Conservation (phyloP, 92 coral and sea anemone genomes). For the Nematostella vectensis region DNA sequence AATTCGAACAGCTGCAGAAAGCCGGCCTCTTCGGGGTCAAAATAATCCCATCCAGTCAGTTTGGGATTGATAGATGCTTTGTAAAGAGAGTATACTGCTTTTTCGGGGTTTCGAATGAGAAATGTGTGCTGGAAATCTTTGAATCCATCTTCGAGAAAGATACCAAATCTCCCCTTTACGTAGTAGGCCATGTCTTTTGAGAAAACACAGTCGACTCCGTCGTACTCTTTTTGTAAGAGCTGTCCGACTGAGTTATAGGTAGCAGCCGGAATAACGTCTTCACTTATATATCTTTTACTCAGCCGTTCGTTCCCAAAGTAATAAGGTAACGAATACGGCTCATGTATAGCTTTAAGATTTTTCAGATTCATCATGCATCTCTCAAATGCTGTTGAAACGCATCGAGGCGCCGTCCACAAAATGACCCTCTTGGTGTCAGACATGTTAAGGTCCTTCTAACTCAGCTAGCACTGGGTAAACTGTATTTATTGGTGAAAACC, state of each 20-base stretch:
- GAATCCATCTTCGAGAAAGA: conserved; percentile 48
- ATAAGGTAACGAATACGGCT: conserved; percentile 17
- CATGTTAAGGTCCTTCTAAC: too few species aligned
- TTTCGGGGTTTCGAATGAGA: conserved; percentile 48
- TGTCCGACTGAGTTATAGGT: conserved; percentile 35
- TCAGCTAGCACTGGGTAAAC: too few species aligned
- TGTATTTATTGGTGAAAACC: too few species aligned
- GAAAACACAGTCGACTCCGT: conserved; percentile 44
- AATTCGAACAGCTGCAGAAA: conserved; percentile 50
- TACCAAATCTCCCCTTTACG: conserved; percentile 35
- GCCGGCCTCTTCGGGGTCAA: conserved; percentile 64
- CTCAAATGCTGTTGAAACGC: conserved; percentile 56
- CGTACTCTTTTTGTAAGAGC: conserved; percentile 41
- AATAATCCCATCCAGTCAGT: conserved; percentile 69
- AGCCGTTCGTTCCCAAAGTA: conserved; percentile 27
- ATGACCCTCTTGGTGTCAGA: conserved; percentile 16
- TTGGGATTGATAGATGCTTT: conserved; percentile 48
- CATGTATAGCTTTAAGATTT: conserved; percentile 18
- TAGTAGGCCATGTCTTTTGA: conserved; percentile 74
- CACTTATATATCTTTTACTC: conserved; percentile 4
- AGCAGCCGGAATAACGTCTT: not conserved
- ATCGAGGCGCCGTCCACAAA: conserved; percentile 61
- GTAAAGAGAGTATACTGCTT: conserved; percentile 53
- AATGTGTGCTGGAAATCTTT: conserved; percentile 54
- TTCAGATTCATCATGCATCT: conserved; percentile 41